Evolutionary conservation across 2,888 invertebrate species (phyloP).

Genomic region (Cerceris rybyensis): DNA sequence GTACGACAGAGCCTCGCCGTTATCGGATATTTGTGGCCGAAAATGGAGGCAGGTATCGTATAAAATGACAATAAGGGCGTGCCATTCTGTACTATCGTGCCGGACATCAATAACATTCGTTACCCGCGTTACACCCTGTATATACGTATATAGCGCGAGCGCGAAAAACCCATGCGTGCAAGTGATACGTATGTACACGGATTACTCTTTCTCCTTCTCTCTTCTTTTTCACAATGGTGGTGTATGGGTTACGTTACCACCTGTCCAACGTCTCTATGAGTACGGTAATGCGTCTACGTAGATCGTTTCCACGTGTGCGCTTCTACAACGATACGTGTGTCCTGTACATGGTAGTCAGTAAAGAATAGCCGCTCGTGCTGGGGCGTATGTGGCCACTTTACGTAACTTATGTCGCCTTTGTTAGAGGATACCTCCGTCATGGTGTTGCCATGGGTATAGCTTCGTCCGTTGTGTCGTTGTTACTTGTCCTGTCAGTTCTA

Average conservation of each 20-base stretch:
- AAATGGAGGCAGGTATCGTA: conserved; percentile 73
- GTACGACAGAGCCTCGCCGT: conserved; percentile 62
- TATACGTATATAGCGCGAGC: conserved; percentile 26
- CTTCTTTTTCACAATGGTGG: conserved; percentile 4
- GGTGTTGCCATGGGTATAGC: conserved; percentile 20
- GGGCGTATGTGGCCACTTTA: conserved; percentile 71
- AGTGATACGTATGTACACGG: conserved; percentile 31
- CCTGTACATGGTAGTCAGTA: conserved; percentile 54
- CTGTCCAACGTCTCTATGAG: conserved; percentile 14
- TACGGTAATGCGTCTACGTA: background rate
- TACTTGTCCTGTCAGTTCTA: conserved; percentile 17
- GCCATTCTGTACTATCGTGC: conserved; percentile 62
- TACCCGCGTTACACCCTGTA: conserved; percentile 67
- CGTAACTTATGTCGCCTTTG: conserved; percentile 77
- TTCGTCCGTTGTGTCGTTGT: conserved; percentile 24
- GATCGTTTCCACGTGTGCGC: background rate
- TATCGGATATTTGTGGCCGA: conserved; percentile 75
- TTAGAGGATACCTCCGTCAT: conserved; percentile 65
- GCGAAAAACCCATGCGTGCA: background rate
- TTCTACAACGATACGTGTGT: background rate
- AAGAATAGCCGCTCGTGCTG: conserved; percentile 66
- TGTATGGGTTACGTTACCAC: conserved; percentile 20
- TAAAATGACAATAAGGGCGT: conserved; percentile 78
- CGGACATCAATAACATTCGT: conserved; percentile 79
- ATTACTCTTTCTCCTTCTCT: conserved; percentile 18